These are phyloP conservation scores for Trichopria drosophilae DNA, from an alignment of 2,888 invertebrate species.

Conservation along the genomic window DNA sequence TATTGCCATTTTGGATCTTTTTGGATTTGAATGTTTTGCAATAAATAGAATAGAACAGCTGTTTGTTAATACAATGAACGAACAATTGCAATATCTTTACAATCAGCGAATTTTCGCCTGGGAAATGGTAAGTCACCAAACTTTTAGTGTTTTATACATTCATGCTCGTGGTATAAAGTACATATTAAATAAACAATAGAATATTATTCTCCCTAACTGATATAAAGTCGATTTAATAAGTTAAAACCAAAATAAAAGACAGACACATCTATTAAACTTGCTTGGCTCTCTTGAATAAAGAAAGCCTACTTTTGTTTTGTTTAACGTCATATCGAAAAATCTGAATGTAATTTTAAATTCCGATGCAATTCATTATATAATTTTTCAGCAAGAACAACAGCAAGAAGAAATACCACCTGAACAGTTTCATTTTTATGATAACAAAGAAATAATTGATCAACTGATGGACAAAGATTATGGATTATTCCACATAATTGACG, in stretches of 20 bases:
- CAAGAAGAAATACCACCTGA: constrained; percentile 78
- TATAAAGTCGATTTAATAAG: too few species aligned
- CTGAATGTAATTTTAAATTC: neutral
- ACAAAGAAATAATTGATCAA: constrained; percentile 84
- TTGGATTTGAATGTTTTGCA: constrained; percentile 90
- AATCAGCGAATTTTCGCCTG: constrained; percentile 89
- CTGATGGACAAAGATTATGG: constrained; percentile 83
- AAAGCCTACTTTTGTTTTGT: neutral
- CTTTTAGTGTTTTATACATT: neutral
- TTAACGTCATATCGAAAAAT: too few species aligned
- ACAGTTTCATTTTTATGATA: constrained; percentile 80
- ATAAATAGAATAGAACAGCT: constrained; percentile 86
- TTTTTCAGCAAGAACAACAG: constrained; percentile 66
- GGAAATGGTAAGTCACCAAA: constrained; percentile 69
- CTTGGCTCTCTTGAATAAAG: neutral
- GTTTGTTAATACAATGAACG: constrained; percentile 86
- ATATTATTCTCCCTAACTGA: too few species aligned
- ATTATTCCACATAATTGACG: constrained; percentile 82
- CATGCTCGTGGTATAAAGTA: neutral
- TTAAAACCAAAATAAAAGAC: too few species aligned
- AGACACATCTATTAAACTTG: neutral
- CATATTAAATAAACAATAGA: too few species aligned
- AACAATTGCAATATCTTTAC: constrained; percentile 91
- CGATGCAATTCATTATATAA: constrained; percentile 9
- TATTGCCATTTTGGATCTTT: constrained; percentile 83